Conservation (phyloP, 2,113 vertebrate genomes). For the Poecilia latipinna region DNA sequence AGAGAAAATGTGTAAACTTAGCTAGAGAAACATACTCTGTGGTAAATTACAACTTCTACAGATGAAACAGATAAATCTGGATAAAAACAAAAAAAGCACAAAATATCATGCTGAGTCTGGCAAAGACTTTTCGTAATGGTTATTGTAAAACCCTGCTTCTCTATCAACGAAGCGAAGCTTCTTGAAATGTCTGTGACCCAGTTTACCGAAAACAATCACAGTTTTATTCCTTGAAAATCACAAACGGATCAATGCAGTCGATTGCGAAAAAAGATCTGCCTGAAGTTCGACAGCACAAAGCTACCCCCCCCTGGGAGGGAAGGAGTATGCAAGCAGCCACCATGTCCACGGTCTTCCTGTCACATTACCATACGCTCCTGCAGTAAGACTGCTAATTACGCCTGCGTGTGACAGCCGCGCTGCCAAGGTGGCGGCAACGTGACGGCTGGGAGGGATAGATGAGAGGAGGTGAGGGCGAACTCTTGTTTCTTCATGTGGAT, state of each 20-base stretch:
- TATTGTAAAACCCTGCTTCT: neutral
- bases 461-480: conserved; percentile 3
- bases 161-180: neutral
- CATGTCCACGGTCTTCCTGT: conserved; percentile 64
- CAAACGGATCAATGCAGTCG: conserved; percentile 1
- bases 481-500: conserved; percentile 24
- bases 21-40: too few relatives aligned
- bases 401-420: conserved; percentile 63
- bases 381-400: conserved; percentile 69
- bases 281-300: conserved; percentile 4
- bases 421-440: conserved; percentile 59
- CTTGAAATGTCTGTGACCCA: neutral
- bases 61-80: neutral
- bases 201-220: neutral
- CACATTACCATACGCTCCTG: conserved; percentile 73
- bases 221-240: neutral
- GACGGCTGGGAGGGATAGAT: conserved; percentile 31
- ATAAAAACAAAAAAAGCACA: neutral
- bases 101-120: too few relatives aligned
- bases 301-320: conserved; percentile 24
- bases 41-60: too few relatives aligned
- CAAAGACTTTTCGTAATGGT: neutral
- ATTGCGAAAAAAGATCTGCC: neutral
- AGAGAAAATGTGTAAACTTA: too few relatives aligned
- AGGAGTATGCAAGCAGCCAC: conserved; percentile 50